These are phyloP conservation scores for Sepioteuthis lessoniana DNA, from an alignment of 2,888 invertebrate species.

Conservation along the genomic window DNA sequence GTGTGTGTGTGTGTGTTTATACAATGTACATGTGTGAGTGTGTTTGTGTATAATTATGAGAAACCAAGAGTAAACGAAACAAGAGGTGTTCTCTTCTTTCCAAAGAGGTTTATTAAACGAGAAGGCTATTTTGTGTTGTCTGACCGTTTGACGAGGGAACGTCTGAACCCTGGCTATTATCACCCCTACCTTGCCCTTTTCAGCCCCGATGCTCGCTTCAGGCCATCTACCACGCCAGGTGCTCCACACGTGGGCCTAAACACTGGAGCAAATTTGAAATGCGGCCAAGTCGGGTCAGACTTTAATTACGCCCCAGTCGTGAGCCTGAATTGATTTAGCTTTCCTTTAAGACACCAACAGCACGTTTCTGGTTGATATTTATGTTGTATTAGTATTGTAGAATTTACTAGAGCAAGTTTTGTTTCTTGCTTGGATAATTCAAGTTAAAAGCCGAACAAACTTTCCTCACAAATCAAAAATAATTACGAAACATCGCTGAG, in stretches of 20 bases:
- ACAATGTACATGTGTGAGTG: too few relatives aligned
- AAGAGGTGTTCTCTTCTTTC: not conserved
- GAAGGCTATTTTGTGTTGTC: not conserved
- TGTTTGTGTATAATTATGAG: not conserved
- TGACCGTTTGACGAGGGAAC: not conserved
- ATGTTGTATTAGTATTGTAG: not conserved
- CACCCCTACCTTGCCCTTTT: not conserved
- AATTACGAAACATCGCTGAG: too few relatives aligned
- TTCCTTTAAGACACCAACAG: not conserved
- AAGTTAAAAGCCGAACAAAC: not conserved
- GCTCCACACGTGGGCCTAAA: not conserved
- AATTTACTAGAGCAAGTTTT: not conserved
- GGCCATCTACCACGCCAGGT: not conserved
- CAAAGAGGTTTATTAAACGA: not conserved
- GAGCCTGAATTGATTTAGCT: not conserved
- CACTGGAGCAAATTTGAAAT: not conserved
- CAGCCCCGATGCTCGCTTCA: not conserved
- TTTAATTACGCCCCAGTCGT: conserved; percentile 23
- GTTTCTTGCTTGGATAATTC: not conserved
- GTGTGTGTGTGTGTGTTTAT: not conserved
- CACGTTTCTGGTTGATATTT: not conserved
- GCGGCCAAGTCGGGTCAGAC: not conserved
- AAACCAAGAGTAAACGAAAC: not conserved
- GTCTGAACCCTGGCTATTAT: not conserved
- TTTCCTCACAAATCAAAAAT: too few relatives aligned